These are phyloP conservation scores for Stylophora pistillata DNA, from an alignment of 64 coral and sea anemone species.

Conservation along the genomic window DNA sequence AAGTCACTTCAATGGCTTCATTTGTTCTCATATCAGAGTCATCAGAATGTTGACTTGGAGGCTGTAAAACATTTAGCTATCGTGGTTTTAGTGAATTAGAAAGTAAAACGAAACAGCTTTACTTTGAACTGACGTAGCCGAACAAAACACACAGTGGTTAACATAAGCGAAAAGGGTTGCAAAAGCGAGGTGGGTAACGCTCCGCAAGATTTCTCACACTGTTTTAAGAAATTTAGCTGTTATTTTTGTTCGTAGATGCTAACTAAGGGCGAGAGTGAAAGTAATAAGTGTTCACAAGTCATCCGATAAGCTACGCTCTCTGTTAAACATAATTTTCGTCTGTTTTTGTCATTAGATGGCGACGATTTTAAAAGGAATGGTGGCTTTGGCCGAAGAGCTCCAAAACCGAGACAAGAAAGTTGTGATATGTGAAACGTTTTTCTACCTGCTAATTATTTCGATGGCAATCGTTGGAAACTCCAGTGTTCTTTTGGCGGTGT, in stretches of 20 bases:
- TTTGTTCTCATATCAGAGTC: neutral
- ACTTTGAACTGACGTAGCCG: neutral
- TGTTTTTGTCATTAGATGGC: neutral
- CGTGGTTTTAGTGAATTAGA: neutral
- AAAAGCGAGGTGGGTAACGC: no score
- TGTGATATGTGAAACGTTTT: constrained; percentile 3
- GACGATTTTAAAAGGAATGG: neutral
- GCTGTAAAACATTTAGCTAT: neutral
- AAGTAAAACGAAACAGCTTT: neutral
- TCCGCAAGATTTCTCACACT: no score
- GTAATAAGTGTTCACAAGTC: no score
- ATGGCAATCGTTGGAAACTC: constrained; percentile 34
- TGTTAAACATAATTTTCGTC: neutral
- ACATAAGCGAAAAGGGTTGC: no score
- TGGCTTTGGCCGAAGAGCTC: neutral
- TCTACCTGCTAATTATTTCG: neutral
- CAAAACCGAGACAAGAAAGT: neutral
- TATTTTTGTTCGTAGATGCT: no score
- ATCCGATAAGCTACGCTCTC: neutral
- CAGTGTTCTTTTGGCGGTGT: constrained; percentile 33
- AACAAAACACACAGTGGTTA: no score
- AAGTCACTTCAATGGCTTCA: neutral
- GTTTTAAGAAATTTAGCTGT: no score
- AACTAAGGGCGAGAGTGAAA: no score
- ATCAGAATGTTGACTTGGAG: neutral